Base-by-base conservation (phyloP, 2,888 invertebrate genomes). In the Kuschelorhynchus macadamiae region DNA sequence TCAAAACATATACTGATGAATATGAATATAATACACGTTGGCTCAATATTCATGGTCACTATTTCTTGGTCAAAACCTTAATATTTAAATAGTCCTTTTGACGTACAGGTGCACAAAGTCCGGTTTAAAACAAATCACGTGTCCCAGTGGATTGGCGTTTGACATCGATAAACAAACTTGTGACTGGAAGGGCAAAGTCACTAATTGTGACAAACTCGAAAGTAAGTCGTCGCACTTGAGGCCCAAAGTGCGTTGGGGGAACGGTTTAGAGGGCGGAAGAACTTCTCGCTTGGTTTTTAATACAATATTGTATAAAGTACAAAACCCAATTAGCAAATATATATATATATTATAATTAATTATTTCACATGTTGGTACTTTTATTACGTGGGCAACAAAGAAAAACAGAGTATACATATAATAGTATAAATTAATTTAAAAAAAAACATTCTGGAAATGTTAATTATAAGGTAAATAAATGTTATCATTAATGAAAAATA, bases 121-220 rank as follows among this genome's bases (percentile, higher is more conserved):
- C 88, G 94, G 94, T 89, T 92, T 95, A 89, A 94, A 94, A 92
- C 93, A 94, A 91, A 94, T 96, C 89, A 94, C 94, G 88, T 96
- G 96, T 88, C 96, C 96, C 85, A 94, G 94, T 86, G 96, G 96
- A 88, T 90, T 96, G 90, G 92, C 95, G 88, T 96, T 96, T 91
- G 96, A 96, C 91, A 91, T 96, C 89, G 93, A 94, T 89, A 96
- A 95, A 90, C 96, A 96, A 90, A 96, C 96, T 86, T 96, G 96
- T 89, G 95, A 96, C 91, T 96, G 96, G 96, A 96, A 95, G 91
- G 95, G 94, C 89, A 95, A 96, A 91, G 96, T 96, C 89, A 91
- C 88, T 89, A 96, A 93, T 92, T 96, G 96, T 92, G 93, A 95
- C 89, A 92, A 92, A 88, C 90, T 95, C 86, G 95, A 96, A 92